Conservation (phyloP, 2,113 vertebrate species). For the Archilochus colubris region DNA sequence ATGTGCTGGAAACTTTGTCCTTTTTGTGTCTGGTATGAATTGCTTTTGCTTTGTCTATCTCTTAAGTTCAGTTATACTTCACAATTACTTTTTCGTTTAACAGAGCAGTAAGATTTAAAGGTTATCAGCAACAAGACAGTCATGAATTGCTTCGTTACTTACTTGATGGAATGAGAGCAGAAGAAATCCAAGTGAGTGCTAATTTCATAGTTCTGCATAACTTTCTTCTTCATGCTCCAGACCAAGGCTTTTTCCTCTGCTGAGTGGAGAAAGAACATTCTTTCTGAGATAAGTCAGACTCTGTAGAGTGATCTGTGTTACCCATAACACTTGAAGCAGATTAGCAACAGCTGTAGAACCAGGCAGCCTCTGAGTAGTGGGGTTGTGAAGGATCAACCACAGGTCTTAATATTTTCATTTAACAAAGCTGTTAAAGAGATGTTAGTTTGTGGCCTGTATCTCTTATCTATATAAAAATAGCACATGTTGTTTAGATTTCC, state of each 20-base stretch:
- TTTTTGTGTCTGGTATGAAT: not conserved
- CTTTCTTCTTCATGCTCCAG: not conserved
- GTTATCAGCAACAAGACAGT: constrained; percentile 98
- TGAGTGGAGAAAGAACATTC: not conserved
- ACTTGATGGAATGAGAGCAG: constrained; percentile 93
- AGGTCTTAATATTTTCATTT: not conserved
- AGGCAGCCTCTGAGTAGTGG: not conserved
- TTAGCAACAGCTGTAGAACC: not conserved
- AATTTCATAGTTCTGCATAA: not conserved
- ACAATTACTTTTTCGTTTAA: not conserved
- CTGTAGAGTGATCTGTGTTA: not conserved
- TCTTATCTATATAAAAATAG: not conserved
- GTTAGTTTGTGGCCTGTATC: not conserved
- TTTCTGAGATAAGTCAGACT: not conserved
- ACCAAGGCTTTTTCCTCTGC: not conserved
- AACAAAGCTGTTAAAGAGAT: not conserved
- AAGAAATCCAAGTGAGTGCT: constrained; percentile 86
- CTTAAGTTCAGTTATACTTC: not conserved
- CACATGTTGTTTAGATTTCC: not conserved
- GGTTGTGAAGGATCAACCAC: not conserved
- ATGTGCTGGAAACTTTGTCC: not conserved
- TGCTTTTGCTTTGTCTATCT: not conserved
- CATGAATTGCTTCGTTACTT: constrained; percentile 96
- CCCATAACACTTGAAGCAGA: not conserved
- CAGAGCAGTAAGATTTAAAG: constrained; percentile 93